Evolutionary conservation across 2,113 vertebrate species (phyloP).

Genomic region (Varanus komodoensis): DNA sequence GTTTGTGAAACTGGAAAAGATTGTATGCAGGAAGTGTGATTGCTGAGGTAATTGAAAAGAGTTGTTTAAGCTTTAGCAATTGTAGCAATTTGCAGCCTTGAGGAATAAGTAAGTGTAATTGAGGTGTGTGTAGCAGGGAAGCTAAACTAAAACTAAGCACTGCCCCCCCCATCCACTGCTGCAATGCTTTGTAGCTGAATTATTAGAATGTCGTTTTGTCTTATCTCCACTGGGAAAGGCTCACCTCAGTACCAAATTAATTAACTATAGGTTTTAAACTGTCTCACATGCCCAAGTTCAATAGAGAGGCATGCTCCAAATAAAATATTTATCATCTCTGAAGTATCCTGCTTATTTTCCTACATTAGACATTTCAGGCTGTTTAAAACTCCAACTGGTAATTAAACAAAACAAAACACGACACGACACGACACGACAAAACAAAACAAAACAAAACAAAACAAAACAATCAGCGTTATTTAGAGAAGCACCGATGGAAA

Average conservation of each 20-base stretch:
- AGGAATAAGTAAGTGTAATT: neutral
- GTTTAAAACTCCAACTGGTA: neutral
- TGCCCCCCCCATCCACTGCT: neutral
- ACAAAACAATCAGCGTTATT: neutral
- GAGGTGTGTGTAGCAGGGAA: neutral
- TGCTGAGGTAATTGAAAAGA: conserved; percentile 8
- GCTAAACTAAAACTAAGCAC: neutral
- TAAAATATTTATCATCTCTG: neutral
- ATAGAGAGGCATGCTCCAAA: neutral
- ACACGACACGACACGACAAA: neutral
- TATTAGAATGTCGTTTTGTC: neutral
- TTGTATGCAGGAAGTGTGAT: neutral
- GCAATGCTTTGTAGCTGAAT: neutral
- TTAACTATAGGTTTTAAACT: neutral
- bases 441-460: neutral
- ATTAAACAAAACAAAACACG: neutral
- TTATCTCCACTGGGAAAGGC: neutral
- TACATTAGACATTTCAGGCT: neutral
- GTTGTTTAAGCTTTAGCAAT: conserved; percentile 12
- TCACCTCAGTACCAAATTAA: neutral
- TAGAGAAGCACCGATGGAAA: no score
- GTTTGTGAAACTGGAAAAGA: neutral
- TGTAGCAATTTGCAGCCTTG: neutral
- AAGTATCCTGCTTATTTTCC: neutral
- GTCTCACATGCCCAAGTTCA: neutral